Conservation (phyloP, 1,140 invertebrate species). For the Trichomalopsis sarcophagae region DNA sequence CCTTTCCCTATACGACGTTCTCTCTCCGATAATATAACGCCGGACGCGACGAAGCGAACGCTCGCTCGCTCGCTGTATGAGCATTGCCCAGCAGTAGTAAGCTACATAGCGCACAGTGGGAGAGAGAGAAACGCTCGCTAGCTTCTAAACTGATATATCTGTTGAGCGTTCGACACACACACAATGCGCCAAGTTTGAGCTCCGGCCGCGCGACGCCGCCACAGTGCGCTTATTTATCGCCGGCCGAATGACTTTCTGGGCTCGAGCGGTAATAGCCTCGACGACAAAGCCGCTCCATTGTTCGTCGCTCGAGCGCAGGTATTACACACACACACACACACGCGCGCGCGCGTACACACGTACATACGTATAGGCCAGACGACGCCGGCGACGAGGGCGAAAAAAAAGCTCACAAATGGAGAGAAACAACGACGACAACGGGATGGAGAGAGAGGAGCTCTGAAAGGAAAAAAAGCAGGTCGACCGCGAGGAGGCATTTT, state of each 20-base stretch:
- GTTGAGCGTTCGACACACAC: conserved; percentile 56
- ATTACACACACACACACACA: background rate
- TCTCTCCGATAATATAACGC: background rate
- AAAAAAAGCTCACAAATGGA: conserved; percentile 13
- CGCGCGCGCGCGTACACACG: too few species aligned
- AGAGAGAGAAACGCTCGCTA: background rate
- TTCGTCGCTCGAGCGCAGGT: background rate
- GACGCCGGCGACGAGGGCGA: background rate
- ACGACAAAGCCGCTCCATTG: background rate
- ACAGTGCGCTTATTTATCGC: conserved; percentile 53
- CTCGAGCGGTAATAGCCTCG: conserved; percentile 10
- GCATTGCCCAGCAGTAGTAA: background rate
- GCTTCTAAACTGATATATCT: conserved; percentile 54
- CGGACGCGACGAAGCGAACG: background rate
- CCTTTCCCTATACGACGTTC: background rate
- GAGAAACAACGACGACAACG: conserved; percentile 16
- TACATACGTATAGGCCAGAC: background rate
- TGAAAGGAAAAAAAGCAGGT: conserved; percentile 35
- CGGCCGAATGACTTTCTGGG: conserved; percentile 19
- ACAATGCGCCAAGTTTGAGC: conserved; percentile 35
- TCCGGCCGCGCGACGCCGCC: conserved; percentile 61
- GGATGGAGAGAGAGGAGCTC: conserved; percentile 10
- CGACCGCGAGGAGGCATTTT: background rate
- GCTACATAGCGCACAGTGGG: background rate
- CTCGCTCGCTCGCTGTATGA: too few species aligned